Conservation (phyloP, 2,113 vertebrate genomes). For the Corythaeola cristata region DNA sequence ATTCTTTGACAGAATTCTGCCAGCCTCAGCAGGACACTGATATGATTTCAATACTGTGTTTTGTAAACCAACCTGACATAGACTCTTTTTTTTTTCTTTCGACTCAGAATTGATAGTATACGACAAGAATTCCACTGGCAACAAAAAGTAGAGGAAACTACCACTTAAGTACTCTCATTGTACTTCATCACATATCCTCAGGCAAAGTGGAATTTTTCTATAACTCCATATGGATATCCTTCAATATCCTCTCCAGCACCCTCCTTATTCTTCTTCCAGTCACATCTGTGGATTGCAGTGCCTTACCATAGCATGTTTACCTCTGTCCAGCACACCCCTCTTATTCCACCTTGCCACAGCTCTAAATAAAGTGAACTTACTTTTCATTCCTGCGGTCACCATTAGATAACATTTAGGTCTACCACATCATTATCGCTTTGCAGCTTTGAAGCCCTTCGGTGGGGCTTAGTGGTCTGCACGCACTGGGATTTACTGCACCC, state of each 20-base stretch:
- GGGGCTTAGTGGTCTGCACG: neutral
- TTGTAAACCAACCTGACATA: neutral
- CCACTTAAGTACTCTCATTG: neutral
- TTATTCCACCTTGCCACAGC: neutral
- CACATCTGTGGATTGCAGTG: neutral
- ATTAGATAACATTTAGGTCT: neutral
- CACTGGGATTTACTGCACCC: neutral
- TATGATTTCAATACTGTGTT: neutral
- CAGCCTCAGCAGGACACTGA: neutral
- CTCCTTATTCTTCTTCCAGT: neutral
- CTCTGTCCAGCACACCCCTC: neutral
- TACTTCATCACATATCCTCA: neutral
- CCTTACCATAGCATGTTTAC: neutral
- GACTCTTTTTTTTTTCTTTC: neutral
- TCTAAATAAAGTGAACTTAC: neutral
- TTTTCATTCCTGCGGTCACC: neutral
- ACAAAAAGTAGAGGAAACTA: neutral
- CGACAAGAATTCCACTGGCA: neutral
- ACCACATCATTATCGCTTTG: neutral
- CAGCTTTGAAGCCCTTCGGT: fast-evolving
- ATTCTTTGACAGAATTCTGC: neutral
- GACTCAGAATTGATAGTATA: neutral
- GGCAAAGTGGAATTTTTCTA: neutral
- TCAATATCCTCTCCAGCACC: neutral
- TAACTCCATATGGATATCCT: neutral